These are phyloP conservation scores for Oncorhynchus keta DNA, from an alignment of 2,113 vertebrate species.

Conservation along the genomic window DNA sequence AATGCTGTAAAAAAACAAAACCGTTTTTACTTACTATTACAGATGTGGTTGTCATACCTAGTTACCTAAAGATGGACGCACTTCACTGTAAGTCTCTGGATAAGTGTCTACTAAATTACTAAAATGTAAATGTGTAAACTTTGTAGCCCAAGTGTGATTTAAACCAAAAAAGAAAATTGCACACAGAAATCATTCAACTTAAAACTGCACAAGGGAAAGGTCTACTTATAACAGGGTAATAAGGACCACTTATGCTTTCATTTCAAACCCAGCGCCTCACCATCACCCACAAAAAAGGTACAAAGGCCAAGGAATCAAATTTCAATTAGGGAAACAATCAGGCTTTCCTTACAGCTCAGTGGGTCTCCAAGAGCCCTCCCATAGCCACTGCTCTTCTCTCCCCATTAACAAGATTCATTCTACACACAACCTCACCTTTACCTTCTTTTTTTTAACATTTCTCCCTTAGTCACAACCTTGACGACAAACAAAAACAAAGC, in stretches of 20 bases:
- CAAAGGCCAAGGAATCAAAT: slow-evolving; percentile 59
- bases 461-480: slow-evolving; percentile 22
- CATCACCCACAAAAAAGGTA: slow-evolving; percentile 35
- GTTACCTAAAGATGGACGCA: too few relatives aligned
- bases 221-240: not conserved
- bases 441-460: not conserved
- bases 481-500: slow-evolving; percentile 59
- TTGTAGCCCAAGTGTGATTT: too few relatives aligned
- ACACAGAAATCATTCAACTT: too few relatives aligned
- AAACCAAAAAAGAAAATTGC: too few relatives aligned
- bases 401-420: slow-evolving; percentile 42
- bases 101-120: too few relatives aligned
- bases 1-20: slow-evolving; percentile 49
- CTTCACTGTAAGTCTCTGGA: too few relatives aligned
- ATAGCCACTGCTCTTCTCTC: slow-evolving; percentile 44
- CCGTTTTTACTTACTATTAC: too few relatives aligned
- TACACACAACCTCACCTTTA: slow-evolving; percentile 29
- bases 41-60: too few relatives aligned
- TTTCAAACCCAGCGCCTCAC: not conserved
- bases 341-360: slow-evolving; percentile 55
- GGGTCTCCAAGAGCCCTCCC: slow-evolving; percentile 50
- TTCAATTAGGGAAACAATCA: slow-evolving; percentile 71
- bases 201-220: too few relatives aligned
- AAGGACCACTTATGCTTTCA: slow-evolving; percentile 28
- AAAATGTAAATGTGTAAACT: too few relatives aligned